Percentiles rank a stretch among this genome's conserved stretches.
Evolutionary conservation across 1,140 invertebrate species (phyloP).

Genomic region (Drosophila carrolli): DNA sequence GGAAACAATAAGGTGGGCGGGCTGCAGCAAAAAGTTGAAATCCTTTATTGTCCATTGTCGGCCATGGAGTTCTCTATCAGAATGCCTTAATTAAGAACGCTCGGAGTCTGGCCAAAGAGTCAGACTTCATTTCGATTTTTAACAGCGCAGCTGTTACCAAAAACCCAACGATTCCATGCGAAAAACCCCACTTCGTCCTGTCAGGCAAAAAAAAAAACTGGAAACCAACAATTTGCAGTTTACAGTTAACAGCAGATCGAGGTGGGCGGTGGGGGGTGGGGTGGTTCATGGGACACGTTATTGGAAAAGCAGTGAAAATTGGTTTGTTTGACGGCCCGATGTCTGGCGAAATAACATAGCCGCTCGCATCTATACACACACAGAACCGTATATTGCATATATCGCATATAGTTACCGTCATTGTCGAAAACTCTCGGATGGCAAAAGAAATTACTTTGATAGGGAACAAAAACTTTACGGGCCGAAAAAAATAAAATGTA

Average conservation of each 20-base stretch:
- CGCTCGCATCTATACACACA: slow-evolving; percentile 9
- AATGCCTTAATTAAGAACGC: slow-evolving; percentile 79
- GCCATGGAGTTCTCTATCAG: slow-evolving; percentile 60
- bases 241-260: slow-evolving; percentile 62
- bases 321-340: slow-evolving; percentile 78
- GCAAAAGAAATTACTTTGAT: slow-evolving; percentile 37
- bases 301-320: slow-evolving; percentile 78
- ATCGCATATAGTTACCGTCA: slow-evolving; percentile 45
- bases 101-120: slow-evolving; percentile 50
- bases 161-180: slow-evolving; percentile 32
- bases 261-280: neutral
- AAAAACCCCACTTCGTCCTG: slow-evolving; percentile 37
- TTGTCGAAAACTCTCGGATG: slow-evolving; percentile 42
- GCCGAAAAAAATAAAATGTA: slow-evolving; percentile 1
- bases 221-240: slow-evolving; percentile 74
- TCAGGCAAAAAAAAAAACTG: slow-evolving; percentile 41
- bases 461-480: slow-evolving; percentile 7
- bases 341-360: slow-evolving; percentile 59
- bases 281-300: slow-evolving; percentile 53
- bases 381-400: slow-evolving; percentile 23
- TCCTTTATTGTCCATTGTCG: slow-evolving; percentile 67
- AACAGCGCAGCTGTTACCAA: slow-evolving; percentile 57
- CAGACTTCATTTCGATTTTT: slow-evolving; percentile 63
- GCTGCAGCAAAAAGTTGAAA: slow-evolving; percentile 42
- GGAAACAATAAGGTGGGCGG: slow-evolving; percentile 40